Conservation (phyloP, 2,797 vertebrate species). For the Hippoglossus hippoglossus region DNA sequence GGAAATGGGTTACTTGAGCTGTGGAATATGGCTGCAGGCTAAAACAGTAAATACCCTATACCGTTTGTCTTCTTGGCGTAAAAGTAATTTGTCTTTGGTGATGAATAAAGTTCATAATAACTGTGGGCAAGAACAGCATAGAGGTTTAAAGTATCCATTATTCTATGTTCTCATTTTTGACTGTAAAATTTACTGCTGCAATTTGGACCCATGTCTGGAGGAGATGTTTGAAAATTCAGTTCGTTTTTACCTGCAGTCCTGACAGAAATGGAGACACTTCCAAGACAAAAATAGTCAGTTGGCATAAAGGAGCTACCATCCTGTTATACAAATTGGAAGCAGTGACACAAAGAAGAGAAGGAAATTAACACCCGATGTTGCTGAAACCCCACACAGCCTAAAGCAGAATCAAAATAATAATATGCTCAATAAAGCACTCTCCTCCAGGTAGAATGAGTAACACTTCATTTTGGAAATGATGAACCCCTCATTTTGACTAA, state of each 20-base stretch:
- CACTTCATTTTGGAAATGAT: neutral
- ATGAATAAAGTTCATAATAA: slow-evolving; percentile 2
- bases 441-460: slow-evolving; percentile 1
- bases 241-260: neutral
- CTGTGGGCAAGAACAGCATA: neutral
- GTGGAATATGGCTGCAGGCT: slow-evolving; percentile 14
- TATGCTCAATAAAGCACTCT: neutral
- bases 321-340: neutral
- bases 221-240: too few species aligned
- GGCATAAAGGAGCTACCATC: neutral
- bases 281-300: neutral
- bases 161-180: neutral
- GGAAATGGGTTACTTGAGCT: neutral
- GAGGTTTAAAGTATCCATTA: neutral
- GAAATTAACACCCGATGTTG: neutral
- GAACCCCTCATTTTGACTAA: slow-evolving; percentile 19
- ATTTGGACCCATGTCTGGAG: neutral
- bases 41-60: slow-evolving; percentile 1
- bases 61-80: neutral
- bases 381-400: neutral
- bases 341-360: neutral
- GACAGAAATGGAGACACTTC: neutral
- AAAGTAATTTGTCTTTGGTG: neutral
- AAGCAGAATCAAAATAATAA: neutral
- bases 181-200: neutral